phyloP scores from a whole-genome alignment of 2,797 vertebrate species.

The Crocodylus rhombifer region DNA sequence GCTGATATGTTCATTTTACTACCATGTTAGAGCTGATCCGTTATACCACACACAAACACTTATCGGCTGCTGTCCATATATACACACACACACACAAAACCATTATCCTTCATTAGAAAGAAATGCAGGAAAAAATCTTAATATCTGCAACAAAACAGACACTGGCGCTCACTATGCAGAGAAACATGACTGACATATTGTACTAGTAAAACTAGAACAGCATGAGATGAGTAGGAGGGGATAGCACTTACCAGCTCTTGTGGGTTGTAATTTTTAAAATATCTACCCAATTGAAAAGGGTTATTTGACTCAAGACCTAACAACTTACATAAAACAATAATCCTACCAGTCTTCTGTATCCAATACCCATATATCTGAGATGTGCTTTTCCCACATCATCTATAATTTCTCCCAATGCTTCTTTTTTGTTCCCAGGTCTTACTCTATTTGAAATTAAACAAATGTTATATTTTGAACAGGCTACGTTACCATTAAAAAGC shows the following conservation, averaged over 20 bases:
- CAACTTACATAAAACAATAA: neutral
- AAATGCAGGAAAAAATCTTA: neutral
- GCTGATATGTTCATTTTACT: neutral
- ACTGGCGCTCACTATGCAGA: too few species aligned
- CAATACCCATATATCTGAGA: neutral
- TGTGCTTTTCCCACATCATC: neutral
- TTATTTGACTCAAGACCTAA: neutral
- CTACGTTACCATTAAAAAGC: neutral
- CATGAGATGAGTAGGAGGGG: rapidly evolving
- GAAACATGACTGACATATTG: neutral
- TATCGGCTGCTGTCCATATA: rapidly evolving
- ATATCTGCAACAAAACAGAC: neutral
- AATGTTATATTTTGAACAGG: neutral
- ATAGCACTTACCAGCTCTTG: neutral
- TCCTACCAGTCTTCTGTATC: neutral
- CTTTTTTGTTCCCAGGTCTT: neutral
- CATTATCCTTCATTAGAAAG: rapidly evolving
- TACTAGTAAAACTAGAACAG: neutral
- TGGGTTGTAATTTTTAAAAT: neutral
- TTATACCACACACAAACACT: neutral
- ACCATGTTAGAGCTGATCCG: rapidly evolving
- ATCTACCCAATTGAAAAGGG: neutral
- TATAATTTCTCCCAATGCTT: neutral
- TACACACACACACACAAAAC: neutral
- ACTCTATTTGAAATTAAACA: neutral